Conservation (phyloP, 2,797 vertebrate genomes). For the Decapterus maruadsi region DNA sequence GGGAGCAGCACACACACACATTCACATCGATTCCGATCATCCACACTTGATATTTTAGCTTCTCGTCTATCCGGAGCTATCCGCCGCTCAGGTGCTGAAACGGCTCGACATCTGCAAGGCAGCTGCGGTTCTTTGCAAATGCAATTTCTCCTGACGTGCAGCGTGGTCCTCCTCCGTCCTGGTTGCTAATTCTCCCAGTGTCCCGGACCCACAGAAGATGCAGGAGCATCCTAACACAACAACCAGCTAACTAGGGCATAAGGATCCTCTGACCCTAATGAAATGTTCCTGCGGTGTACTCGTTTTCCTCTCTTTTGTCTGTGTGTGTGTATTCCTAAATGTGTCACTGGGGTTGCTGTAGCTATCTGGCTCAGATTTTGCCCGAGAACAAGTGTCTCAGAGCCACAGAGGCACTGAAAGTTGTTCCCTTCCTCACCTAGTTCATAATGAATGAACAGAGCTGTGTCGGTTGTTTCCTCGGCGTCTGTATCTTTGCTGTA, state of each 20-base stretch:
- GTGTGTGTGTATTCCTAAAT: background rate
- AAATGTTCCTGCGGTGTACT: constrained; percentile 35
- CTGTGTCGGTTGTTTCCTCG: constrained; percentile 19
- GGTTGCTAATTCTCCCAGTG: constrained; percentile 20
- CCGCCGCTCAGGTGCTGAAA: constrained; percentile 74
- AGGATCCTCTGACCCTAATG: constrained; percentile 37
- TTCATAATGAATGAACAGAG: constrained; percentile 34
- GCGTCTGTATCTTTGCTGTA: constrained; percentile 23
- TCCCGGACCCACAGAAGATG: constrained; percentile 31
- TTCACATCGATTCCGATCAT: constrained; percentile 5
- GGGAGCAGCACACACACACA: constrained; percentile 11
- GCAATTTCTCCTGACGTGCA: constrained; percentile 30
- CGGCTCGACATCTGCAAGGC: constrained; percentile 26
- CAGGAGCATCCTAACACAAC: constrained; percentile 20
- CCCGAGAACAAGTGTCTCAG: constrained; percentile 33
- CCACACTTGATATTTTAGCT: constrained; percentile 31
- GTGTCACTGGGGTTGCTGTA: background rate
- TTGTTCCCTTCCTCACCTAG: constrained; percentile 42
- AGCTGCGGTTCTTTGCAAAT: constrained; percentile 39
- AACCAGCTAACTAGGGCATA: constrained; percentile 26
- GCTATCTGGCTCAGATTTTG: background rate
- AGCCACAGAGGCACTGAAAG: constrained; percentile 40
- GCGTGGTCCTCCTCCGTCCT: constrained; percentile 6
- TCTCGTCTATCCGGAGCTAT: constrained; percentile 64
- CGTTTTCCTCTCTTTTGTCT: background rate